Evolutionary conservation across 2,888 invertebrate genomes (phyloP), one percentile per base, ranked within the genome.

Genomic region (Cerastoderma edule): DNA sequence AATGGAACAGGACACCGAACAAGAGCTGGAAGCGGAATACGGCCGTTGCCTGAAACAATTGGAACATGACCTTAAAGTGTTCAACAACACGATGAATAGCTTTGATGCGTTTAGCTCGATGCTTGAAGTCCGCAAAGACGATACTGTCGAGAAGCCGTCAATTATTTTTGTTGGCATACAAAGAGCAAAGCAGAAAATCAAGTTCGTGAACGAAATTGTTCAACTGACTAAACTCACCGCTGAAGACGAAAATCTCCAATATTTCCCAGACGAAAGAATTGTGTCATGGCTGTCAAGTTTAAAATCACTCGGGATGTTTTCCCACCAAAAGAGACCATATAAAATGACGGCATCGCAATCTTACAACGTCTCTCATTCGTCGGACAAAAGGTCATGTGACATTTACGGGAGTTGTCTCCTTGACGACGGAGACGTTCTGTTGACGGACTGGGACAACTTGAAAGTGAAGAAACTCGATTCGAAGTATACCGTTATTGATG

Each of bases 361-460:
- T 6, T 69, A 72, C 54, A 65, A 72, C 53, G 72, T 79, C 2
- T 67, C 67, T n/a, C 48, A 48, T 10, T 22, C 60, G 30, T 56
- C 60, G 30, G 79, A 79, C 35, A 54, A 48, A 4, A 72, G 60
- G 39, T 46, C 68, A 3, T 72, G 75, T 48, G 79, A 79, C 56
- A 72, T 79, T 46, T 79, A 69, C 46, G 79, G 79, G 1, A 66
- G 72, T 30, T 69, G 64, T 24, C 10, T 72, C 28, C 27, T 79
- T 19, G 53, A 69, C 27, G 67, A 69, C 24, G 79, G 79, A 19
- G 53, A 56, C 22, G 28, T 75, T n/a, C 27, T 79, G 44, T 28
- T 79, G 10, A 53, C 75, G 27, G 79, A 79, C 33, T 79, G 79
- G 79, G 75, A 79, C 33, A 75, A 79, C 54, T 63, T 72, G 50